Base-by-base conservation (phyloP, 1,140 invertebrate species). In the Anastrepha obliqua region DNA sequence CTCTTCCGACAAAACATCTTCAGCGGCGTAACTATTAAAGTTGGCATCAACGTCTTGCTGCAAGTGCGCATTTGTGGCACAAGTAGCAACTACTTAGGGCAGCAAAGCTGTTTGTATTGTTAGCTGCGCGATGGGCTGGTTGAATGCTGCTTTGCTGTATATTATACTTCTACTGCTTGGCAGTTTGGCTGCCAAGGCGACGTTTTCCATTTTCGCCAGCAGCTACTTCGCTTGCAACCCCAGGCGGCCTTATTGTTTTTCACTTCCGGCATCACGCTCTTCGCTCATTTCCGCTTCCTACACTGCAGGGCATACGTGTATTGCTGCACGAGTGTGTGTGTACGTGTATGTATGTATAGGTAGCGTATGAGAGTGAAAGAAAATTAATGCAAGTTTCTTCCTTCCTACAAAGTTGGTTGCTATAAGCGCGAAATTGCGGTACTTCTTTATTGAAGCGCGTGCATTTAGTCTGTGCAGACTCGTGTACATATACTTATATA, bases 61-160 rank as follows among this genome's bases (percentile, higher is more conserved):
- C 47, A 81, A 81, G 74, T 20, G 74, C 47, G 47, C 74, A 81
- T 81, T 81, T 81, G 74, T 81, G 74, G 74, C 74, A 81, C 74
- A 81, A 81, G 74, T 55, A 81, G 74, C 74, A 55, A 81, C 74
- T 58, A 81, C 74, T 81, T 81, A 55, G 7, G 15, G 74, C 47
- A 47, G 74, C n/a, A 81, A 81, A 81, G 74, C 17, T 81, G 44
- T 58, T 81, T 81, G 74, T 81, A 81, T 81, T 81, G 74, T 81
- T 81, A 42, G 70, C 17, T 74, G 70, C 44, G 17, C 44, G 70
- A 11, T 74, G 11, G 74, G 51, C 9, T 51, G 17, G 7, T 81
- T 58, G 44, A 8, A 44, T 78, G 15, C 17, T 51, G 47, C 15
- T 81, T 39, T 81, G 9, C 47, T 81, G 29, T 29, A 29, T 29